Base-by-base conservation (phyloP, 2,888 invertebrate genomes). In the Temnothorax rugatulus region DNA sequence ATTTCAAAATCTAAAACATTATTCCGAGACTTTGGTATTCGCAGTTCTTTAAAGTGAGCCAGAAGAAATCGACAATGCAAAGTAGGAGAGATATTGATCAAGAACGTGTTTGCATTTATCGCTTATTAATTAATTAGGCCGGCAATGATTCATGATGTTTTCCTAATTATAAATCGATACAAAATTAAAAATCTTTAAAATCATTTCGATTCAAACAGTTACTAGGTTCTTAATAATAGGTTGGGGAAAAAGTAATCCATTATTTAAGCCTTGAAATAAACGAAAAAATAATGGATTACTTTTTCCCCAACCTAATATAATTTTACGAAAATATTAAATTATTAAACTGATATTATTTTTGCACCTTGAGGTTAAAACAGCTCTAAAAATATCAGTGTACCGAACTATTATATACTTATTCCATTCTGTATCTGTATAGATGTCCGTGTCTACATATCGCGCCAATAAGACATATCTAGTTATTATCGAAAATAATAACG, bases 401-500 rank as follows among this genome's bases (percentile, higher is more conserved):
- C 18, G 2, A 68, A 47, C 5, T 18, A 34, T 34, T 34, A 34
- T 34, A 34, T 34, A 15, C 5, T 47, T 68, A 4, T 47, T 29
- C 11, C 15, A 68, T 9, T 47, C 9, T 18, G 47, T 15, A 4
- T 59, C 21, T 21, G 21, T 54, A 21, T 1, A 25, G 2, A 52
- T 25, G 25, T 57, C 13, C 18, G 25, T 25, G 25, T 25, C 5
- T 15, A 29, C 9, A 15, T 44, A 21, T 44, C 8, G 38, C 63
- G 44, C 38, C 25, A 66, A 18, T 41, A 25, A 41, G 18, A 57
- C 21, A 18, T 38, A 18, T 38, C 7, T 15, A 54, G 9, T 74
- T 41, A 74, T 59, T 61, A 61, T 9, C 7, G 2, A 8, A 57
- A 59, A 44, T 73, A 73, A 73, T 59, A 41, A n/a, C 25, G 25